Evolutionary conservation across 2,113 vertebrate species (phyloP), one percentile per base, ranked within the genome.

Genomic region (Sminthopsis crassicaudata): DNA sequence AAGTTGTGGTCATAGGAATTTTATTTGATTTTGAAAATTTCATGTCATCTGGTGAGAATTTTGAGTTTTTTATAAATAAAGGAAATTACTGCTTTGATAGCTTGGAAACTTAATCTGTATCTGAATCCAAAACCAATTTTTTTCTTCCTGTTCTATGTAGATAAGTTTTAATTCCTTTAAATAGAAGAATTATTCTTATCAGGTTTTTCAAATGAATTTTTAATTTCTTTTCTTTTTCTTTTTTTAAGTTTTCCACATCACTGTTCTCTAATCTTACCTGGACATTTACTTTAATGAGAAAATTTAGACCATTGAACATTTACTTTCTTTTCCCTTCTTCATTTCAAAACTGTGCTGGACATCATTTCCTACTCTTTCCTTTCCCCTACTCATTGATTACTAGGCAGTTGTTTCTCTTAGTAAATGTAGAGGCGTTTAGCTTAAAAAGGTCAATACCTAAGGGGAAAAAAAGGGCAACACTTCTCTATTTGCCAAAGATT

Each of bases 61-160:
- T 92, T 46, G 26, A 54, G 50, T 91, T 60, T 94, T 92, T 95
- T 96, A 22, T 96, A 55, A 94, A 42, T 90, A 57, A 92, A 95
- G 57, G 92, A 16, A n/a, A 76, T 12, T 14, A 76, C 4, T 76
- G 36, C 36, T 76, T 76, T 76, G 12, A 67, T n/a, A n/a, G 14
- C 4, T 19, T 76, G 36, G 3, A 76, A 76, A 76, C 14, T 6
- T 76, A 76, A n/a, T 76, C 60, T 76, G 60, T 76, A 76, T 76
- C 36, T 76, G 36, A 76, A 76, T 76, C 60, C 1, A 19, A 76
- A 76, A 76, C 36, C 14, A 16, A 67, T 76, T 76, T n/a, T 48
- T 6, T 76, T 67, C 60, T n/a, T n/a, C 60, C 14, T n/a, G 60
- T n/a, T 76, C 36, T 22, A 76, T 14, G 8, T 76, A 76, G 7